These are phyloP conservation scores for Reinhardtius hippoglossoides DNA, from an alignment of 2,113 vertebrate species.

Conservation along the genomic window DNA sequence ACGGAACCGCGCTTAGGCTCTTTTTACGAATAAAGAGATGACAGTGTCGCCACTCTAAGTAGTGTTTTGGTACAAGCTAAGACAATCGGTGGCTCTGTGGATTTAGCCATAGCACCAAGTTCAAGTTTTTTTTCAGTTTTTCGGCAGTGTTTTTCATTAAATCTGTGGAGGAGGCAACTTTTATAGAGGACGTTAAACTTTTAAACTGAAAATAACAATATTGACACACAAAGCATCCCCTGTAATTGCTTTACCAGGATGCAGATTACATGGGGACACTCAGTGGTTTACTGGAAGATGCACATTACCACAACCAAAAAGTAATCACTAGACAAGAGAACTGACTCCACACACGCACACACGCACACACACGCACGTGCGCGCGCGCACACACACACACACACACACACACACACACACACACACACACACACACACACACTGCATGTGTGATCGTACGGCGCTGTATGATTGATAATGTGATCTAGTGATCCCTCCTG, in stretches of 20 bases:
- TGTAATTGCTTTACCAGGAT: slow-evolving; percentile 48
- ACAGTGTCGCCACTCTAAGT: slow-evolving; percentile 71
- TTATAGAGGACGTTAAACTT: not conserved
- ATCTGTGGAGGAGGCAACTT: slow-evolving; percentile 9
- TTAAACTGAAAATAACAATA: slow-evolving; percentile 44
- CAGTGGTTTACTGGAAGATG: slow-evolving; percentile 53
- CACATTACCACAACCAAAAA: slow-evolving; percentile 6
- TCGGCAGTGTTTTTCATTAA: slow-evolving; percentile 5
- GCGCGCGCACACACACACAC: slow-evolving; percentile 14
- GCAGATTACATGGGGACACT: slow-evolving; percentile 34
- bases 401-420: slow-evolving; percentile 6
- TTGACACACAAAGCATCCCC: slow-evolving; percentile 36
- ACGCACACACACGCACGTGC: slow-evolving; percentile 11
- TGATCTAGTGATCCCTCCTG: slow-evolving; percentile 74
- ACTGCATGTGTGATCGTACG: slow-evolving; percentile 48
- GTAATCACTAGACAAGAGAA: not conserved
- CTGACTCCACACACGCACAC: slow-evolving; percentile 7
- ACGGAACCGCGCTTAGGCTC: slow-evolving; percentile 51
- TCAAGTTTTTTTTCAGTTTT: slow-evolving; percentile 21
- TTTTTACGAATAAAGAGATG: slow-evolving; percentile 71
- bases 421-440: slow-evolving; percentile 24
- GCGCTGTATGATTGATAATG: slow-evolving; percentile 75
- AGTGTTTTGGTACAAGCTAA: slow-evolving; percentile 70
- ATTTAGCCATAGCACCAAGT: slow-evolving; percentile 29
- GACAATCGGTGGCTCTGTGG: slow-evolving; percentile 64